Conservation (phyloP, 1,140 invertebrate genomes). For the Drosophila hydei region DNA sequence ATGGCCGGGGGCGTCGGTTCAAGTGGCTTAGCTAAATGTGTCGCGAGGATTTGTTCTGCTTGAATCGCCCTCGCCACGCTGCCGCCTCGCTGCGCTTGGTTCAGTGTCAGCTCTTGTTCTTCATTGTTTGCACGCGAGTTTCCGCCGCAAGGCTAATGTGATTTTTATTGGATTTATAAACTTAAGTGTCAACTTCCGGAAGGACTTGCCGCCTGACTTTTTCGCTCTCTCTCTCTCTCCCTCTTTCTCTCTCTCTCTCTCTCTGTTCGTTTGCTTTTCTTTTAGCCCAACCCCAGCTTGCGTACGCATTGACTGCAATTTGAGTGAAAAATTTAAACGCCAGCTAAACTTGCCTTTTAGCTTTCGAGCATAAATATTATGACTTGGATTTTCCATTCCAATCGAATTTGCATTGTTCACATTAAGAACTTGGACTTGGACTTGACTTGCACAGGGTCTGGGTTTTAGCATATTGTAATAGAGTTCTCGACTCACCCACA, state of each 20-base stretch:
- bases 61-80: not conserved
- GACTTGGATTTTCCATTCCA: conserved; percentile 25
- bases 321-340: conserved; percentile 43
- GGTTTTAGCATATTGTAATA: conserved; percentile 35
- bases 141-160: conserved; percentile 70
- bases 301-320: conserved; percentile 24
- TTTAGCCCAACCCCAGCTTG: conserved; percentile 16
- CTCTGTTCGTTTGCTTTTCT: not conserved
- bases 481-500: conserved; percentile 6
- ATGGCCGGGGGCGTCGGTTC: conserved; percentile 27
- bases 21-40: conserved; percentile 68
- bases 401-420: conserved; percentile 56
- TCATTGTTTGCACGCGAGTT: conserved; percentile 58
- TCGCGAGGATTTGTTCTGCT: conserved; percentile 42
- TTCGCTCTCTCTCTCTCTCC: not conserved
- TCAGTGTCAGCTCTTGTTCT: conserved; percentile 48
- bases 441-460: conserved; percentile 8
- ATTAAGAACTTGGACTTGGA: conserved; percentile 11
- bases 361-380: conserved; percentile 51
- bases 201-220: conserved; percentile 24
- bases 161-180: conserved; percentile 78
- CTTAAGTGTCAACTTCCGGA: conserved; percentile 69
- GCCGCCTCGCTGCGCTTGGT: conserved; percentile 3
- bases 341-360: conserved; percentile 43
- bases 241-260: not conserved